These are phyloP conservation scores for Uromys caudimaculatus DNA, from an alignment of 2,797 vertebrate genomes.

Conservation along the genomic window DNA sequence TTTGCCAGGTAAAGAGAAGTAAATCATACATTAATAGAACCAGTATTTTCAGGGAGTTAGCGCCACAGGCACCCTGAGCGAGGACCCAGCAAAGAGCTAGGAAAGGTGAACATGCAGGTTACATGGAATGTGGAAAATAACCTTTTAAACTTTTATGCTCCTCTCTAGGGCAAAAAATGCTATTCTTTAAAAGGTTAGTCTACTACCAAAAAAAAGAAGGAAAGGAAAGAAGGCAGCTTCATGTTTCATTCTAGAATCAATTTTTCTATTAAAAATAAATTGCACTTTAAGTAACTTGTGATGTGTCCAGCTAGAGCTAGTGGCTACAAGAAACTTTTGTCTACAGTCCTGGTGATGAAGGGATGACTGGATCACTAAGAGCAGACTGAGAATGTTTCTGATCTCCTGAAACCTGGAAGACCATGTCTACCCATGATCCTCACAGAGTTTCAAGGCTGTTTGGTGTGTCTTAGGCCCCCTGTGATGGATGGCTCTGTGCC, in stretches of 20 bases:
- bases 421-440: slow-evolving; percentile 70
- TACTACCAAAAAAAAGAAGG: slow-evolving; percentile 78
- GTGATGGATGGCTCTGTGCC: slow-evolving; percentile 65
- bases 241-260: slow-evolving; percentile 86
- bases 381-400: slow-evolving; percentile 81
- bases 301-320: slow-evolving; percentile 84
- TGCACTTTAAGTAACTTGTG: slow-evolving; percentile 87
- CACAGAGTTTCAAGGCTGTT: slow-evolving; percentile 61
- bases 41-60: slow-evolving; percentile 74
- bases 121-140: slow-evolving; percentile 85
- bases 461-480: slow-evolving; percentile 62
- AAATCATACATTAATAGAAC: slow-evolving; percentile 74
- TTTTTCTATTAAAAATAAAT: slow-evolving; percentile 91
- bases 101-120: slow-evolving; percentile 81
- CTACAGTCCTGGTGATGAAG: slow-evolving; percentile 81
- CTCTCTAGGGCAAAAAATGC: slow-evolving; percentile 84
- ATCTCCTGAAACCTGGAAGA: slow-evolving; percentile 78
- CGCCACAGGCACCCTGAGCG: slow-evolving; percentile 56
- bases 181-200: slow-evolving; percentile 87
- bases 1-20: slow-evolving; percentile 77
- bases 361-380: slow-evolving; percentile 81
- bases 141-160: slow-evolving; percentile 84
- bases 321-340: slow-evolving; percentile 86
- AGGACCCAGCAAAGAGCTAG: slow-evolving; percentile 61
- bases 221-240: slow-evolving; percentile 70